Percentiles rank a stretch among this genome's conserved stretches.
Evolutionary conservation across 2,888 invertebrate genomes (phyloP).

Genomic region (Clitarchus hookeri): DNA sequence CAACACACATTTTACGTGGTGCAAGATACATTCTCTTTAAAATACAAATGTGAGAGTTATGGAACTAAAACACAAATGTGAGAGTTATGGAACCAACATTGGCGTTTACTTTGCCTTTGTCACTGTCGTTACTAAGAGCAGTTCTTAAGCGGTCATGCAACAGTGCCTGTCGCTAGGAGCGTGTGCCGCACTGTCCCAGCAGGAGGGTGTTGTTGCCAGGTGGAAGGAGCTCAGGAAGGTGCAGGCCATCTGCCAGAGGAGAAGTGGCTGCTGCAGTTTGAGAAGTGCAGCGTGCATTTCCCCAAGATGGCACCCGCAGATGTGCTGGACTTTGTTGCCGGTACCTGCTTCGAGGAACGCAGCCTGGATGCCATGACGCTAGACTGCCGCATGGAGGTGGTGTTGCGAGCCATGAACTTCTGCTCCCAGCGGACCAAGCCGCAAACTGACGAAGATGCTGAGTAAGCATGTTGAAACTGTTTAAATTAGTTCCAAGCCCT

Average conservation of each 20-base stretch:
- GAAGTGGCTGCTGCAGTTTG: slow-evolving; percentile 46
- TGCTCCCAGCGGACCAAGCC: background rate
- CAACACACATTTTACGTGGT: no score
- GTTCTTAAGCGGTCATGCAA: no score
- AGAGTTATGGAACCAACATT: no score
- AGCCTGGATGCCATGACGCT: slow-evolving; percentile 49
- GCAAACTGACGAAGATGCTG: background rate
- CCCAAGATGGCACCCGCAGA: slow-evolving; percentile 52
- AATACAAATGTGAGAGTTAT: no score
- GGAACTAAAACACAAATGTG: no score
- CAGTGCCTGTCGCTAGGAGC: background rate
- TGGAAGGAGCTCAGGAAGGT: background rate
- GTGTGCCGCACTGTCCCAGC: background rate
- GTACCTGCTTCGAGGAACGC: slow-evolving; percentile 50
- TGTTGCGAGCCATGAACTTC: background rate
- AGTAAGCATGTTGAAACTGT: background rate
- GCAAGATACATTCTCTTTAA: no score
- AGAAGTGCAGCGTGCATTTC: slow-evolving; percentile 39
- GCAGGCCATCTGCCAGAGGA: slow-evolving; percentile 11
- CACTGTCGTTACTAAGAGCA: no score
- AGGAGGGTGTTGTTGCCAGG: background rate
- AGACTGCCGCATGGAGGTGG: slow-evolving; percentile 43
- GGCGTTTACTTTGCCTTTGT: no score
- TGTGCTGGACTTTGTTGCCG: slow-evolving; percentile 51
- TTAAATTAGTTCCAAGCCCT: no score